Evolutionary conservation across 2,888 invertebrate genomes (phyloP), one percentile per base, ranked within the genome.

Genomic region (Acleris literana): DNA sequence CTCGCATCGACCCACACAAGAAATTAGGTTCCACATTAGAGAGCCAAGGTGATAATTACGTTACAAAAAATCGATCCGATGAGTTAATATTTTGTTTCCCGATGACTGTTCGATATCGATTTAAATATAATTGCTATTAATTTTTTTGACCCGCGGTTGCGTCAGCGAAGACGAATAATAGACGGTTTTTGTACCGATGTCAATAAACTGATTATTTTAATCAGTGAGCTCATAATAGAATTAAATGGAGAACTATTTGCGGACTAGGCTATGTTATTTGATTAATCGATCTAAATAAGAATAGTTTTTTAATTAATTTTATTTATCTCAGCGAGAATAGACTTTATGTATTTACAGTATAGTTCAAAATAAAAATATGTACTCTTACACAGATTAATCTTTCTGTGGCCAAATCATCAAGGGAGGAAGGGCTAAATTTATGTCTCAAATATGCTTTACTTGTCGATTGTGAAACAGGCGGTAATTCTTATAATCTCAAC

Each of bases 11-110:
- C 89, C 90, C 88, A 90, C 89, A 87, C 88, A 86, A 84, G 88
- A 87, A 88, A 91, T 91, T 90, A 89, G 89, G 88, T 84, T 86
- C 84, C 87, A 84, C 86, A 90, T 90, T 89, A 90, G 86, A 88
- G 85, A 82, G 83, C 79, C 77, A 80, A 91, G 89, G 91, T 90
- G 92, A 90, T 91, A 92, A 92, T 92, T 90, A 90, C 77, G 80
- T 86, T 86, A 87, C 83, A 90, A 90, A 90, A 90, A 90, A 86
- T 84, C 78, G 80, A 84, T 84, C 78, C 84, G 83, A 87, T 82
- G 85, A 87, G 82, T 89, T 88, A 86, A 90, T 90, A 90, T 89
- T 87, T 85, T 85, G 80, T 86, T 84, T 83, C 80, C 79, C 80
- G 79, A 86, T 83, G 83, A 83, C 81, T 84, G 71, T 80, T 74